A percentile compares a stretch with the other conserved stretches of the same genome.
phyloP scores from a whole-genome alignment of 2,797 vertebrate species.

The Sphenodon punctatus region DNA sequence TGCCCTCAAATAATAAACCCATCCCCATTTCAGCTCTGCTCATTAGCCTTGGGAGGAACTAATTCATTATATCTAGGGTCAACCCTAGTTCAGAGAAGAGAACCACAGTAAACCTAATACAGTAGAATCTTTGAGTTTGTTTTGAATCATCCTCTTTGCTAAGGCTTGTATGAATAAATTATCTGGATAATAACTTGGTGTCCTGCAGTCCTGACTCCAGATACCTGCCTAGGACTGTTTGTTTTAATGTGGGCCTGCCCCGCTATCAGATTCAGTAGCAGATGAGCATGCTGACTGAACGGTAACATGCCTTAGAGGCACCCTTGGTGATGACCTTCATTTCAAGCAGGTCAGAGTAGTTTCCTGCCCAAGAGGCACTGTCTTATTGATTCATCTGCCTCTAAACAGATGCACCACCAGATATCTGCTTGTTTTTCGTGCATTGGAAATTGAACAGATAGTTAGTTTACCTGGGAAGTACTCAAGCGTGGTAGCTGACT shows the following conservation, averaged over 20 bases:
- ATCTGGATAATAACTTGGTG: conserved; percentile 21
- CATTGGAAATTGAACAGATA: not conserved
- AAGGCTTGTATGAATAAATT: not conserved
- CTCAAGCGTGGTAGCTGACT: conserved; percentile 20
- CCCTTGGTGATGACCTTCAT: conserved; percentile 66
- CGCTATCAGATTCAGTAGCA: not conserved
- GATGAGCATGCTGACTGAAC: conserved; percentile 19
- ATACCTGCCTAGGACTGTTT: not conserved
- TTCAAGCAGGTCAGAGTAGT: conserved; percentile 41
- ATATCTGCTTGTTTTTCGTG: conserved; percentile 20
- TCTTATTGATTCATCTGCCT: conserved; percentile 59
- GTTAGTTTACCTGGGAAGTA: conserved; percentile 2
- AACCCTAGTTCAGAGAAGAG: not conserved
- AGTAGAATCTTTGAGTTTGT: not conserved
- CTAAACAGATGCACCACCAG: conserved; percentile 47
- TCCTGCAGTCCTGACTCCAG: not conserved
- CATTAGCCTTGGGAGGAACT: not conserved
- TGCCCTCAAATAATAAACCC: no score
- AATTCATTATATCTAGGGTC: not conserved
- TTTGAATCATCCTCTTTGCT: not conserved
- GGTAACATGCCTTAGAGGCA: conserved; percentile 37
- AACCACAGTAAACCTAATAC: not conserved
- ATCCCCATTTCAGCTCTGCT: not conserved
- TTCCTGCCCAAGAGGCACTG: conserved; percentile 55
- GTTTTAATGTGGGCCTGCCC: conserved; percentile 8